Evolutionary conservation across 2,113 vertebrate species (phyloP).

Genomic region (Genyomyrus donnyi): DNA sequence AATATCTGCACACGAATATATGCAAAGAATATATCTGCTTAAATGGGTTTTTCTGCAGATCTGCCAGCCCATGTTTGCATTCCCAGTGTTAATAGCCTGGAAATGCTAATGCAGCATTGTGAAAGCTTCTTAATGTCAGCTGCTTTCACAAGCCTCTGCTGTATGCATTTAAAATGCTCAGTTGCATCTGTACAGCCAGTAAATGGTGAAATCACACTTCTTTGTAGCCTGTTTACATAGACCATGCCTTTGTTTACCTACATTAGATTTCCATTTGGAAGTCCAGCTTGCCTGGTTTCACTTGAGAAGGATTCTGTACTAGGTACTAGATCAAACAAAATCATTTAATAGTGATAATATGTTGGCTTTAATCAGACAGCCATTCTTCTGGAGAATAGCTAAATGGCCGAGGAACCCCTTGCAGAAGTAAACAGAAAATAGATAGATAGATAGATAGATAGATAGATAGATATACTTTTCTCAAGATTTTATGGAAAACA

Average conservation of each 20-base stretch:
- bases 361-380: not conserved
- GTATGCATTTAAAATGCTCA: not conserved
- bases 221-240: not conserved
- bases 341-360: not conserved
- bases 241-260: not conserved
- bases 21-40: not conserved
- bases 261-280: not conserved
- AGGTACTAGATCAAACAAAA: not conserved
- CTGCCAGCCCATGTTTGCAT: not conserved
- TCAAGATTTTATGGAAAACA: not conserved
- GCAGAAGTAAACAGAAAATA: not conserved
- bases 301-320: not conserved
- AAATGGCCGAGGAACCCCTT: not conserved
- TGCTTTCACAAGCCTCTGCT: not conserved
- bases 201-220: not conserved
- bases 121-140: not conserved
- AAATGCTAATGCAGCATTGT: not conserved
- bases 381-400: not conserved
- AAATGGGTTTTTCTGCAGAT: not conserved
- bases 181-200: not conserved
- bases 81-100: not conserved
- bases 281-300: not conserved
- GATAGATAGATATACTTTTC: constrained; percentile 12
- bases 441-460: not conserved
- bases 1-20: not conserved